Conservation (phyloP, 2,113 vertebrate species). For the Lontra canadensis region DNA sequence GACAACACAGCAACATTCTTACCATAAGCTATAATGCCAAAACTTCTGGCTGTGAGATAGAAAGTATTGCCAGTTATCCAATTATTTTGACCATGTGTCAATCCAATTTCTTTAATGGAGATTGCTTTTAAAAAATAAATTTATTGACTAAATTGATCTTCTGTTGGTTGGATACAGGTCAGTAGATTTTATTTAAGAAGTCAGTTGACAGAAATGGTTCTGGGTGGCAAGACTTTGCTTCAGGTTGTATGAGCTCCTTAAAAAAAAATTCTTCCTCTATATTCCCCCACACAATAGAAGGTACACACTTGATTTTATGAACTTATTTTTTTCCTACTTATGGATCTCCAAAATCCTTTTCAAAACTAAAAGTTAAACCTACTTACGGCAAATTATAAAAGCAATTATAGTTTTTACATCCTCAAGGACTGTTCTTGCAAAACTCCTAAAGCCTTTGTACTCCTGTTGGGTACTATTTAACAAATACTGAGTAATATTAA, state of each 20-base stretch:
- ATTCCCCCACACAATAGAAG: neutral
- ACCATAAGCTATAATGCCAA: neutral
- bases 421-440: neutral
- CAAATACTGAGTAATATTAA: neutral
- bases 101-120: neutral
- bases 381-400: neutral
- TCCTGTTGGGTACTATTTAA: neutral
- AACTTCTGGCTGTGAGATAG: neutral
- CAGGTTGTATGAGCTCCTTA: neutral
- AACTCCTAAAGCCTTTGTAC: neutral
- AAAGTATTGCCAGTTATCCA: neutral
- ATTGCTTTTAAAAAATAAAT: neutral
- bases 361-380: neutral
- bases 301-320: neutral
- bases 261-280: neutral
- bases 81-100: conserved; percentile 4
- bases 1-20: neutral
- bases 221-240: neutral
- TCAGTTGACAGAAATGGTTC: neutral
- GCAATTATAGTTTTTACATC: neutral
- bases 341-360: neutral
- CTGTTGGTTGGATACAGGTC: neutral
- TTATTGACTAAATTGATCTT: neutral
- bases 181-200: neutral
- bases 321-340: neutral